Base-by-base conservation (phyloP, 2,797 vertebrate species). In the Perdix hodgsoniae region DNA sequence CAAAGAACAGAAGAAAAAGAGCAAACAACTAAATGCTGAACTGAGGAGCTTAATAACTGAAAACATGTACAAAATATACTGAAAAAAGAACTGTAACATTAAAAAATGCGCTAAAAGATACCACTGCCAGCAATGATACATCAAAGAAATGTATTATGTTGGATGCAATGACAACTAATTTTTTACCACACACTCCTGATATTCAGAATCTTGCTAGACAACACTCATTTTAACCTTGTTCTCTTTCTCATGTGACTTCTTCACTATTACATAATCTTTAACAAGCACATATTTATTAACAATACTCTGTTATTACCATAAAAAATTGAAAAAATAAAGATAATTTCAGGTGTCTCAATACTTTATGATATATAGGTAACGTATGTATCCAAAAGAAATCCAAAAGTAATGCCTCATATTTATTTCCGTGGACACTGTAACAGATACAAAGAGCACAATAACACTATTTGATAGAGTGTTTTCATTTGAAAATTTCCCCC, bases 101-200 rank as follows among this genome's bases (percentile, higher is more conserved):
- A 57, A 54, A 85, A 64, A 24, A 18, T 2, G 56, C 5, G 22
- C 11, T 35, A 84, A 47, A 10, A 87, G 29, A 24, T 40, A 74
- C 27, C 29, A 82, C 7, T 60, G 9, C 18, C 12, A 52, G 14
- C 16, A 64, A 4, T 57, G 8, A 52, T 21, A 66, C 83, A 94
- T 33, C 71, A 21, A 74, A 71, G 90, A 92, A 95, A 97, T 76
- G 71, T 79, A 84, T 66, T 92, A 90, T 54, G 33, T 84, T 93
- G 93, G 93, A 92, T 93, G 57, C 39, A 90, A 94, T 59, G 50
- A 94, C 63, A 95, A 95, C 94, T 57, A 75, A 52, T 44, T 91
- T 72, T 92, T 92, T 96, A 89, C 50, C 69, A 92, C 88, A 93
- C 59, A 70, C 56, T 47, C 56, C 78, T 86, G 82, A 95, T 88